Base-by-base conservation (phyloP, 2,113 vertebrate genomes). In the Haemorhous mexicanus region DNA sequence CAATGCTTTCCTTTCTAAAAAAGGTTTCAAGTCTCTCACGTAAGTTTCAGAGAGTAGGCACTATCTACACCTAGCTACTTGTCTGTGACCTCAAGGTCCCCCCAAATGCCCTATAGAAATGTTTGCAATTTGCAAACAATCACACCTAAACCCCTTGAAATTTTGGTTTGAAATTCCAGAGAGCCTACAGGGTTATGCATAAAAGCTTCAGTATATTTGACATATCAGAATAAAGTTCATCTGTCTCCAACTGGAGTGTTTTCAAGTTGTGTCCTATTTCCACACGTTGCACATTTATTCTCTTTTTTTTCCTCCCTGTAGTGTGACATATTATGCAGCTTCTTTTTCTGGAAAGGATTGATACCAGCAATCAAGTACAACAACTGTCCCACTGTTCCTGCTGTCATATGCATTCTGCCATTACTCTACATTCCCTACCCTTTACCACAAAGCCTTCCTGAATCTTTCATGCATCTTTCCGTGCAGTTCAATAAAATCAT, bases 361-460 rank as follows among this genome's bases (percentile, higher is more conserved):
- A 58, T 19, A 61, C 39, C 20, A 75, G 44, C 20, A 74, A 78
- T 13, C 53, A 73, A 49, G 22, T 27, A 37, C 28, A 18, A 87
- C 41, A 89, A 70, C 19, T 39, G 27, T n/a, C 50, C 47, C 30
- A 27, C 39, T 88, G 33, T 37, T 76, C n/a, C 35, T 21, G 23
- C 43, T 64, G 18, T 68, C 39, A 59, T 4, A 50, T 5, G 2
- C 13, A 18, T 56, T 66, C 46, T 73, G 11, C 37, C 4, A 3
- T 56, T 74, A 32, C n/a, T 0, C 1, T 22, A 44, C 0, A 0
- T 7, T 20, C 21, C 6, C 47, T 11, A 16, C 3, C 6, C 22
- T 74, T 77, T 41, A 53, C 33, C 30, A 47, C 6, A 7, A 91
- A 52, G 7, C 15, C 11, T 91, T 19, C 12, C 9, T 21, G 44